These are phyloP conservation scores for Drosophila truncata DNA, from an alignment of 1,140 invertebrate genomes.

Conservation along the genomic window DNA sequence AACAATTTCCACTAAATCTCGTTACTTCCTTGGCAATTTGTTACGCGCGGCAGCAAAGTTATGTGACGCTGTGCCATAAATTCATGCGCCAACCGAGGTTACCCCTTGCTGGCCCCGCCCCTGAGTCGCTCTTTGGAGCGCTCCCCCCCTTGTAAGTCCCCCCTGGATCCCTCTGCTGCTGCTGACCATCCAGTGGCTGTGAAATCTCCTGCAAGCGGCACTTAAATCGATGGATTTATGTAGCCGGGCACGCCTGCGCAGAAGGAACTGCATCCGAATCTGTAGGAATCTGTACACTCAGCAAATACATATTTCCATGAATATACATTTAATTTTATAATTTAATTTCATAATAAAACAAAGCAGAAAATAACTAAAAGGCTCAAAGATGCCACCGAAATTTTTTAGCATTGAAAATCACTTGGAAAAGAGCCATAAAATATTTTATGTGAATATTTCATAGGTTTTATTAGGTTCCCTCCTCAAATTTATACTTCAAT, in stretches of 20 bases:
- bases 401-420: neutral
- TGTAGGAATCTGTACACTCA: conserved; percentile 6
- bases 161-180: neutral
- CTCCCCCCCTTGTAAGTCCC: neutral
- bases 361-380: neutral
- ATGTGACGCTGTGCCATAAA: conserved; percentile 85
- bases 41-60: conserved; percentile 85
- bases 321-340: too few relatives aligned
- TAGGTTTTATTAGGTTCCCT: neutral
- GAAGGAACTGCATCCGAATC: conserved; percentile 43
- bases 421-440: neutral
- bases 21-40: conserved; percentile 85
- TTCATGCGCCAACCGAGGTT: conserved; percentile 75
- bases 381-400: neutral
- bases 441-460: neutral
- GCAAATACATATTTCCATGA: neutral
- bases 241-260: conserved; percentile 72
- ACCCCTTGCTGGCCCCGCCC: conserved; percentile 18
- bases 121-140: neutral
- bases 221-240: conserved; percentile 83
- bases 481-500: neutral
- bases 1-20: conserved; percentile 85
- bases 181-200: conserved; percentile 38
- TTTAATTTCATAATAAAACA: neutral
- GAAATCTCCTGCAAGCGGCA: conserved; percentile 75